Percentiles rank a stretch among this genome's conserved stretches.
Conservation (phyloP, 2,113 vertebrate species). For the Dissostichus mawsoni region DNA sequence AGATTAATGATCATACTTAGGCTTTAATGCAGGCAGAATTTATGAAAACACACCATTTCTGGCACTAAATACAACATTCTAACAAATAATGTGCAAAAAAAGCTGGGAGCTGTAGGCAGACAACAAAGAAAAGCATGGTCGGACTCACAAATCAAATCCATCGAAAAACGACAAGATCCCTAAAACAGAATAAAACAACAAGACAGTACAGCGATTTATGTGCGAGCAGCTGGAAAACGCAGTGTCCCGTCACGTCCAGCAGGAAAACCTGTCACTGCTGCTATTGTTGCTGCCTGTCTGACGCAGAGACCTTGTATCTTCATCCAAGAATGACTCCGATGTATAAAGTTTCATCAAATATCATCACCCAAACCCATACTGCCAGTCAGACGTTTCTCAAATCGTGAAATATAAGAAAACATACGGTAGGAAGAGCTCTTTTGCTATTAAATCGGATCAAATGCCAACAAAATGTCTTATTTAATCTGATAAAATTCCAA, state of each 20-base stretch:
- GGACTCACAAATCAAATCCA: slow-evolving; percentile 13
- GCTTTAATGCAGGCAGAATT: background rate
- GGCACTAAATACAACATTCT: background rate
- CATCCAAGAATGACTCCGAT: slow-evolving; percentile 6
- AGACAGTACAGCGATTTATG: slow-evolving; percentile 1
- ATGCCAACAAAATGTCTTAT: background rate
- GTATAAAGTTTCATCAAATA: background rate
- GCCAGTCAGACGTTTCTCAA: background rate
- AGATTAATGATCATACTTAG: background rate
- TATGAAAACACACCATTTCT: background rate
- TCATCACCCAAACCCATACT: background rate
- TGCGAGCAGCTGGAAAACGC: slow-evolving; percentile 28
- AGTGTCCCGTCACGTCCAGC: slow-evolving; percentile 5
- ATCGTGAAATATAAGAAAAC: background rate
- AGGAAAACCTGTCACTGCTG: slow-evolving; percentile 34
- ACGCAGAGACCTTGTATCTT: slow-evolving; percentile 16
- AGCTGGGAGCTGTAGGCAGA: background rate
- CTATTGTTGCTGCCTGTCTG: slow-evolving; percentile 2
- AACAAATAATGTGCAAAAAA: background rate
- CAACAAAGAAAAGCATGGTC: background rate
- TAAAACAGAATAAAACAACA: background rate
- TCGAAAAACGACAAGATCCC: slow-evolving; percentile 1
- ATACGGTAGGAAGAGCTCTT: background rate
- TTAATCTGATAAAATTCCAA: background rate
- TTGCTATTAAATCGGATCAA: background rate